phyloP scores from a whole-genome alignment of 2,113 vertebrate species.

The Spea bombifrons region DNA sequence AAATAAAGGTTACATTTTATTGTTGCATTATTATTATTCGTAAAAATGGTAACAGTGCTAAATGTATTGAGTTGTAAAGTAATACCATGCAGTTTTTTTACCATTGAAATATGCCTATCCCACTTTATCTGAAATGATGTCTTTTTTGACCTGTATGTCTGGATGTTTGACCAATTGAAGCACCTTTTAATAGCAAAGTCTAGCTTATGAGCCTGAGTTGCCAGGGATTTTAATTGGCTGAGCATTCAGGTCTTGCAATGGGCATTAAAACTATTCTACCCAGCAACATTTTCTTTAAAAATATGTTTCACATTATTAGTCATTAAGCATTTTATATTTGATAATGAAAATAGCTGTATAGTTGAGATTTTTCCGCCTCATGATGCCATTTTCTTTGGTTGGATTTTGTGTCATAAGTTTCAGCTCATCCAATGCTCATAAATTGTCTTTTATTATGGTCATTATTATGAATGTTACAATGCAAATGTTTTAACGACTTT shows the following conservation, averaged over 20 bases:
- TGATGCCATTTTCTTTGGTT: no score
- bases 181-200: constrained; percentile 51
- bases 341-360: no score
- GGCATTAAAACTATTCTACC: no score
- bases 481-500: constrained; percentile 68
- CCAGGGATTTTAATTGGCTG: neutral
- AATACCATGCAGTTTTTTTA: constrained; percentile 49
- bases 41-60: constrained; percentile 55
- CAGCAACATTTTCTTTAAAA: no score
- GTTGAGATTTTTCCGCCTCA: no score
- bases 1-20: constrained; percentile 64
- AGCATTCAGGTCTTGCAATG: neutral
- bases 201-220: neutral
- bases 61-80: constrained; percentile 56
- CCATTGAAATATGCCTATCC: constrained; percentile 76
- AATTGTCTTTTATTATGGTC: neutral
- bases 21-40: constrained; percentile 30
- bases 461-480: constrained; percentile 67
- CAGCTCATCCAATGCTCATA: neutral
- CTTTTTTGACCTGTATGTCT: constrained; percentile 72
- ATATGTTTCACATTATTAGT: no score
- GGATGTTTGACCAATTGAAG: constrained; percentile 64
- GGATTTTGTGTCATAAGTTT: neutral
- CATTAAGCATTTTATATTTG: no score
- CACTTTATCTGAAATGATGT: constrained; percentile 49